Base-by-base conservation (phyloP, 2,888 invertebrate genomes). In the Epiblema foenella region DNA sequence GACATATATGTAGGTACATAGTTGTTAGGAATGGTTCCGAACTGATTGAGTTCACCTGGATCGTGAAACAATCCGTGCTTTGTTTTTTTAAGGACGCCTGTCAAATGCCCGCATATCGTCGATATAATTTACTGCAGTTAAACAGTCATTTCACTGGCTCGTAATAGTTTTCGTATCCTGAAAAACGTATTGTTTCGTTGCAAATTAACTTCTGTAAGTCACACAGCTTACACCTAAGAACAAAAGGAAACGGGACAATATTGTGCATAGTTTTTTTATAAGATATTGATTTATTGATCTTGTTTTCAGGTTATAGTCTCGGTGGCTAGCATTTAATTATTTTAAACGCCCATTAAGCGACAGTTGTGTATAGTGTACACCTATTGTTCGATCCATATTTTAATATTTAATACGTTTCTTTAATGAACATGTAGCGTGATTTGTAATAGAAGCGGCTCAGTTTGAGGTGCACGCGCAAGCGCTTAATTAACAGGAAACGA, bases 361-460 rank as follows among this genome's bases (percentile, higher is more conserved):
- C 18, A 65, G 24, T 54, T 3, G 37, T 57, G 17, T 11, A 51
- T 17, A 63, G 20, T 63, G 18, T 33, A 52, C 18, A 33, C 18
- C 17, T 18, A 12, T 57, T 39, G 20, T 42, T 37, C n/a, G 24
- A 17, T 51, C 20, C 49, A 33, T 46, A 69, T 57, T 46, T 8
- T 49, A 39, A 52, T 54, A 20, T 12, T 49, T 29, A 24, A 17
- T 49, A n/a, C 18, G 29, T 51, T 15, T n/a, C 29, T 58, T 65
- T 65, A 65, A 69, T 69, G 51, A 66, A 60, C 54, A 60, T 56
- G 70, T 66, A 65, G 39, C 65, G 58, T 65, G 65, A 70, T 70
- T 70, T 70, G 65, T 70, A n/a, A n/a, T n/a, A 54, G 42, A 33
- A 51, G 39, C 66, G 66, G 57, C 66, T 51, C 51, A 17, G 12